These are phyloP conservation scores for Drosophila murphyi DNA, from an alignment of 1,140 invertebrate genomes.

Conservation along the genomic window DNA sequence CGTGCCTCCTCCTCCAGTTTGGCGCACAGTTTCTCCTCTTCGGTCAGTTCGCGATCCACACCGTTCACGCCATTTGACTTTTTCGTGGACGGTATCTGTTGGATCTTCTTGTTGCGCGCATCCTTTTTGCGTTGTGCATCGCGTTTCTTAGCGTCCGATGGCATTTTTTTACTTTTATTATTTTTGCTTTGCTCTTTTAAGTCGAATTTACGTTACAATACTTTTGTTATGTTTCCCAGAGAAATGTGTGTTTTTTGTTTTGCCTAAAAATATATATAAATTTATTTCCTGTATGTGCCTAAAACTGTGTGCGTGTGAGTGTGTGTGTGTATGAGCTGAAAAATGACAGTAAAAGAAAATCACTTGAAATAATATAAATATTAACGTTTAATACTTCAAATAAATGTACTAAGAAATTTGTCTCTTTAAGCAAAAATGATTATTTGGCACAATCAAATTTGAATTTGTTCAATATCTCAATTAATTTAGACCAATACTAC, in stretches of 20 bases:
- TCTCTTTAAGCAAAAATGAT: too few relatives aligned
- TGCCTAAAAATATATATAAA: conserved; percentile 39
- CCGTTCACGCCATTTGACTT: conserved; percentile 84
- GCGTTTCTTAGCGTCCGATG: conserved; percentile 92
- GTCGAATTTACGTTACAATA: conserved; percentile 7
- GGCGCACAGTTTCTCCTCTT: conserved; percentile 92
- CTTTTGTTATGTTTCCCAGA: conserved; percentile 28
- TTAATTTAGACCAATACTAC: too few relatives aligned
- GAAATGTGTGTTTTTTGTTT: conserved; percentile 22
- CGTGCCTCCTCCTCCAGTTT: conserved; percentile 95
- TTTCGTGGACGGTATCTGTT: conserved; percentile 82
- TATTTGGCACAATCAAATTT: too few relatives aligned
- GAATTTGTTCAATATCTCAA: too few relatives aligned
- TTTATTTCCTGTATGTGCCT: conserved; percentile 15
- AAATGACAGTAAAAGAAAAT: conserved; percentile 6
- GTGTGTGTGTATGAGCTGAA: conserved; percentile 20
- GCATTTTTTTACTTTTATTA: conserved; percentile 53
- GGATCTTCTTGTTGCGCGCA: conserved; percentile 90
- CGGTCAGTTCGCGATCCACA: conserved; percentile 85
- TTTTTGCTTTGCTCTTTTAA: neutral
- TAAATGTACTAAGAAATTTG: too few relatives aligned
- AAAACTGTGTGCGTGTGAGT: conserved; percentile 1
- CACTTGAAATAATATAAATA: neutral
- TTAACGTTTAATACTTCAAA: too few relatives aligned
- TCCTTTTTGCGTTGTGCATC: conserved; percentile 99